Percentiles rank a stretch among this genome's conserved stretches.
These are phyloP conservation scores for Cryptophagus acutangulus DNA, from an alignment of 2,888 invertebrate species.

Conservation along the genomic window DNA sequence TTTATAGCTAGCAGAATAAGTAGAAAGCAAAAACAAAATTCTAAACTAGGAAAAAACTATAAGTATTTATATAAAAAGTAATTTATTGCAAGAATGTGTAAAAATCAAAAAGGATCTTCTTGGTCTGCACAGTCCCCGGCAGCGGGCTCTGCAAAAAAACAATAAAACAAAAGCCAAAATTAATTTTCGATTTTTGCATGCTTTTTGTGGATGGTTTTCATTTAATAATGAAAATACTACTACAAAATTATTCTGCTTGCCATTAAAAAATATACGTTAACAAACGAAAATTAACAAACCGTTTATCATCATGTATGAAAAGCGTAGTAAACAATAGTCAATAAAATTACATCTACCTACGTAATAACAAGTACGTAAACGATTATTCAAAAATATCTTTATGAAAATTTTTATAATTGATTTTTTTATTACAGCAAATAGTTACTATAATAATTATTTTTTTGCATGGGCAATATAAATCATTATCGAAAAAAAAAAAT, in stretches of 20 bases:
- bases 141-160: slow-evolving; percentile 28
- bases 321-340: no score
- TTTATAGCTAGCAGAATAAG: slow-evolving; percentile 30
- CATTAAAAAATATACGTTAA: no score
- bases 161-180: slow-evolving; percentile 10
- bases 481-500: no score
- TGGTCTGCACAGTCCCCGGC: slow-evolving; percentile 24
- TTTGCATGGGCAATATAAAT: no score
- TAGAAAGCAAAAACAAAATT: slow-evolving; percentile 22
- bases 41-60: slow-evolving; percentile 13
- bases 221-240: slow-evolving; percentile 15
- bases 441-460: no score
- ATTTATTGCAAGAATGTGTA: neutral
- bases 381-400: no score
- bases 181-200: slow-evolving; percentile 1
- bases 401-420: no score
- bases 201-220: slow-evolving; percentile 18
- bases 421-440: no score
- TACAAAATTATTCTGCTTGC: slow-evolving; percentile 25
- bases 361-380: no score
- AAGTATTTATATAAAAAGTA: slow-evolving; percentile 7
- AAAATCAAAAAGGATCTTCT: slow-evolving; percentile 22
- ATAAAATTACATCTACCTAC: no score
- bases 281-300: no score
- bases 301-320: slow-evolving; percentile 4